Evolutionary conservation across 1,140 invertebrate genomes (phyloP).

Genomic region (Aphaenogaster floridana): DNA sequence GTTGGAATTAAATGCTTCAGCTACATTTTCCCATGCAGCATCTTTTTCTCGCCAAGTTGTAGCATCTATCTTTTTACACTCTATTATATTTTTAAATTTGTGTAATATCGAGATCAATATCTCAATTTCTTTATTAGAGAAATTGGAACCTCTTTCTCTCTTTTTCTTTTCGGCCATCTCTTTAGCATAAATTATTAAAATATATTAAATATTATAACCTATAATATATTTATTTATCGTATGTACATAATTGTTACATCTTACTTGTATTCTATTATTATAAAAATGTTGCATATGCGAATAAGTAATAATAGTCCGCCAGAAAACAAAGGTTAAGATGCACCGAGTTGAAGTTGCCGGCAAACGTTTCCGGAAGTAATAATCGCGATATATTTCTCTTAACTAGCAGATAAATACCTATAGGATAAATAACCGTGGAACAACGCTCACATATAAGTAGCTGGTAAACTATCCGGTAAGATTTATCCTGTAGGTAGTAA

Average conservation of each 20-base stretch:
- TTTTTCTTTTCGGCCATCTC: background rate
- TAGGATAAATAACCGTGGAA: constrained; percentile 2
- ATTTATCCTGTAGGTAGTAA: background rate
- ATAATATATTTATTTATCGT: too few species aligned
- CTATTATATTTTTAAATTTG: constrained; percentile 19
- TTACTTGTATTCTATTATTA: background rate
- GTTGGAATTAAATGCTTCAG: background rate
- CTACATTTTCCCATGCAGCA: constrained; percentile 17
- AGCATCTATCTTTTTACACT: constrained; percentile 13
- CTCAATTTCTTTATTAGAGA: constrained; percentile 11
- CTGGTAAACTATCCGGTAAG: background rate
- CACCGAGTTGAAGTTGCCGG: too few species aligned
- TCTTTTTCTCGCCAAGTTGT: constrained; percentile 10
- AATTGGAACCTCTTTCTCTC: constrained; percentile 12
- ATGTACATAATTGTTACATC: too few species aligned
- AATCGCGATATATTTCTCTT: background rate
- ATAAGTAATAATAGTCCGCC: too few species aligned
- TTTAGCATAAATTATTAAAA: constrained; percentile 15
- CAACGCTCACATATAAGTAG: background rate
- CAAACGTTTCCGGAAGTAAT: background rate
- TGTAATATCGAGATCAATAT: background rate
- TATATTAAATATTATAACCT: background rate
- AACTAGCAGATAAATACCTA: background rate
- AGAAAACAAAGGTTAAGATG: too few species aligned
- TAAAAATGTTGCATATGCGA: background rate